These are phyloP conservation scores for Peromyscus eremicus DNA, from an alignment of 2,797 vertebrate species.

Conservation along the genomic window DNA sequence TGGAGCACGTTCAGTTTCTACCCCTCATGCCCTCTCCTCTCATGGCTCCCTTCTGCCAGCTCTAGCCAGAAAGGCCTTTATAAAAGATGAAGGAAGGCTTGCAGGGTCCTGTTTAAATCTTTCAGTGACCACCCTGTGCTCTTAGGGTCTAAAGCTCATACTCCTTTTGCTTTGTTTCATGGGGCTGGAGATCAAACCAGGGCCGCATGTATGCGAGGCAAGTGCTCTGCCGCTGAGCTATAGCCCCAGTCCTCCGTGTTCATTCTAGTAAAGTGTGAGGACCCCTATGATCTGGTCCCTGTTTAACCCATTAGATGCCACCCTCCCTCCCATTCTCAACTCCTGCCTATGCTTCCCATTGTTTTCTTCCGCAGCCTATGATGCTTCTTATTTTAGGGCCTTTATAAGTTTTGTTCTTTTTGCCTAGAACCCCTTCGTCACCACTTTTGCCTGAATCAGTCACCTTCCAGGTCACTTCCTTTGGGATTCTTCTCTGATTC, in stretches of 20 bases:
- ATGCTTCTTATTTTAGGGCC: not conserved
- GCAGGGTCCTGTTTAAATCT: slow-evolving; percentile 1
- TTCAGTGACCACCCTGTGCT: not conserved
- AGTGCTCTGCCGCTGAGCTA: not conserved
- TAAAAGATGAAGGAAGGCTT: slow-evolving; percentile 1
- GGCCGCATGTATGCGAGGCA: not conserved
- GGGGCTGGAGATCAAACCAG: not conserved
- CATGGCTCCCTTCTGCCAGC: not conserved
- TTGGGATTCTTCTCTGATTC: slow-evolving; percentile 25
- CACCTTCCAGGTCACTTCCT: slow-evolving; percentile 12
- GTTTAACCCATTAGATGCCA: not conserved
- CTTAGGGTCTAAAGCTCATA: slow-evolving; percentile 7
- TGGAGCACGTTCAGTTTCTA: not conserved
- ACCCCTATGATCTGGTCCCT: not conserved
- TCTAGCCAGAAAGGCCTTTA: not conserved
- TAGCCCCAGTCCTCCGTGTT: not conserved
- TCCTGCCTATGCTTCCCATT: not conserved
- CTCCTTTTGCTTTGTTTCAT: not conserved
- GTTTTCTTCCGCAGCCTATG: not conserved
- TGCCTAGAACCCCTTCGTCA: not conserved
- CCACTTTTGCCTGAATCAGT: not conserved
- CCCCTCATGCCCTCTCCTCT: not conserved
- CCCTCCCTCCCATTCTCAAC: not conserved
- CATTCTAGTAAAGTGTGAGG: not conserved
- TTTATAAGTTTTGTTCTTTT: slow-evolving; percentile 16